phyloP scores from a whole-genome alignment of 2,113 vertebrate genomes.

The Fregetta grallaria region DNA sequence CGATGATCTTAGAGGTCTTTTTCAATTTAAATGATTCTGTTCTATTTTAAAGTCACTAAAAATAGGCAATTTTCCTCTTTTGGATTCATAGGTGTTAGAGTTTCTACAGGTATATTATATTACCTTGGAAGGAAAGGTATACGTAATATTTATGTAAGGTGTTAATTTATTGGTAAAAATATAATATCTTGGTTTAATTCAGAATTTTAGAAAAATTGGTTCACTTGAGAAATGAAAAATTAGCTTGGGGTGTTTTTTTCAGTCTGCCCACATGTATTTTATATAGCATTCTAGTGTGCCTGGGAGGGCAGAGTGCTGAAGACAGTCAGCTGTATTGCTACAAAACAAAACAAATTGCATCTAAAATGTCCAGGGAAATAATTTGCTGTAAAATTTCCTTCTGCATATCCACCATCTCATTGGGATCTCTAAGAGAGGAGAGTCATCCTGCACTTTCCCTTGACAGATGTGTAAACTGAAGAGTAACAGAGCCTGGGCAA shows the following conservation, averaged over 20 bases:
- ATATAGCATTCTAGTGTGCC: neutral
- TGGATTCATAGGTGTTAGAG: neutral
- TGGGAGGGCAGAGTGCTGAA: neutral
- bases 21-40: no score
- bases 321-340: neutral
- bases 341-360: neutral
- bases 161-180: neutral
- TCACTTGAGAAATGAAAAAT: neutral
- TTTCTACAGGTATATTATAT: neutral
- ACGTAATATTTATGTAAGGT: neutral
- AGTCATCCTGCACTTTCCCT: neutral
- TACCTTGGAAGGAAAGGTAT: neutral
- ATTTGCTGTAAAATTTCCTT: neutral
- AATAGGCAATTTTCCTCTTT: neutral
- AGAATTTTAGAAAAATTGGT: neutral
- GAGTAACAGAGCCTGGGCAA: neutral
- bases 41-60: neutral
- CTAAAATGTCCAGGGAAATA: neutral
- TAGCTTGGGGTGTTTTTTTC: neutral
- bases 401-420: neutral
- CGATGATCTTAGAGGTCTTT: no score
- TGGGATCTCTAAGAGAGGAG: neutral
- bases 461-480: neutral
- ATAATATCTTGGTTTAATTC: neutral
- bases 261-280: neutral